Percentiles rank a stretch among this genome's conserved stretches.
Conservation (phyloP, 2,888 invertebrate species). For the Morpho helenor region DNA sequence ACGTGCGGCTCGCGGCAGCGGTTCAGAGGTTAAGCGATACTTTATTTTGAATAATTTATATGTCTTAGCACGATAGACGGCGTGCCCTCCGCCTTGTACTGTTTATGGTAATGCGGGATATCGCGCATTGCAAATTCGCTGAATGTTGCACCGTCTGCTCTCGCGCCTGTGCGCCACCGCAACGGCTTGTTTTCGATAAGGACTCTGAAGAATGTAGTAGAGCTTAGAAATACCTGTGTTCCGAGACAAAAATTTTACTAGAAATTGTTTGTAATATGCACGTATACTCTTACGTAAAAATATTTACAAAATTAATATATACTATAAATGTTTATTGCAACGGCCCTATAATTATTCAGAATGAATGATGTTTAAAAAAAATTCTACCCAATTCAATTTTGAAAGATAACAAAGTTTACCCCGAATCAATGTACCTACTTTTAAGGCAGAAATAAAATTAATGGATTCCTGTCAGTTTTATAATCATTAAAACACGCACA, state of each 20-base stretch:
- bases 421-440: background rate
- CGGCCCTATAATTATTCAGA: too few relatives aligned
- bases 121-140: conserved; percentile 78
- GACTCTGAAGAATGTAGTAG: conserved; percentile 54
- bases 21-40: conserved; percentile 78
- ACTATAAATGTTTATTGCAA: too few relatives aligned
- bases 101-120: conserved; percentile 77
- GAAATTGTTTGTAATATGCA: background rate
- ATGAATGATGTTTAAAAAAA: too few relatives aligned
- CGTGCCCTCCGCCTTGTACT: conserved; percentile 74
- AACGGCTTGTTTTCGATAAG: conserved; percentile 60
- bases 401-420: background rate
- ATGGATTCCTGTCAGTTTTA: conserved; percentile 6
- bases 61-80: conserved; percentile 76
- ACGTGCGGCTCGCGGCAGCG: conserved; percentile 43
- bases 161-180: conserved; percentile 43
- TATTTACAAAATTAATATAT: too few relatives aligned
- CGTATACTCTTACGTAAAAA: too few relatives aligned
- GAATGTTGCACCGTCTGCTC: conserved; percentile 47
- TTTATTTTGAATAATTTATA: conserved; percentile 80
- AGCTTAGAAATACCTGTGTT: conserved; percentile 49
- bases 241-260: conserved; percentile 45
- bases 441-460: conserved; percentile 2
- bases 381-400: conserved; percentile 2
- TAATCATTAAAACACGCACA: conserved; percentile 9